Conservation (phyloP, 2,888 invertebrate genomes). For the Baccha elongata region DNA sequence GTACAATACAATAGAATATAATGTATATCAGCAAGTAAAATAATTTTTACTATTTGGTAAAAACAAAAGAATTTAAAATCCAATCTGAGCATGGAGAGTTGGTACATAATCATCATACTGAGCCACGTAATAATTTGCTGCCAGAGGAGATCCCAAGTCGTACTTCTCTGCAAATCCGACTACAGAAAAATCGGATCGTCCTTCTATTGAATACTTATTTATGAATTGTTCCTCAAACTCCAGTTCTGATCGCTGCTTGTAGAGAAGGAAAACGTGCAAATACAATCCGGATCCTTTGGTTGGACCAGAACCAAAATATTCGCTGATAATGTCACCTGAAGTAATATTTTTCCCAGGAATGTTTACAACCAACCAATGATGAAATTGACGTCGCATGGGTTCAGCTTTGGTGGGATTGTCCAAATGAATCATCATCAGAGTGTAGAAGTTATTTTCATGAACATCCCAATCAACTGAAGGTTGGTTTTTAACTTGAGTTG, state of each 20-base stretch:
- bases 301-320: constrained; percentile 93
- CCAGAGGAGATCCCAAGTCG: constrained; percentile 87
- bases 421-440: constrained; percentile 86
- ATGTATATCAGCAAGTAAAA: no score
- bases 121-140: constrained; percentile 91
- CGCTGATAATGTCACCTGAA: constrained; percentile 89
- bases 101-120: constrained; percentile 87
- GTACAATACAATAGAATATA: no score
- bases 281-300: constrained; percentile 89
- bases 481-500: constrained; percentile 84
- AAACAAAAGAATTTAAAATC: no score
- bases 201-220: constrained; percentile 81
- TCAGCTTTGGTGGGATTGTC: constrained; percentile 93
- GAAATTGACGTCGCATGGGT: constrained; percentile 93
- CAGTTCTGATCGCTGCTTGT: constrained; percentile 86
- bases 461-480: constrained; percentile 79
- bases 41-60: no score
- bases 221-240: constrained; percentile 84
- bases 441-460: constrained; percentile 77
- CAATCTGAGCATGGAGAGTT: constrained; percentile 75
- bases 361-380: constrained; percentile 95
- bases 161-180: constrained; percentile 88
- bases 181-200: constrained; percentile 86
- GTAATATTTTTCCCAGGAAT: constrained; percentile 89
- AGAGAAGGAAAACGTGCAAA: constrained; percentile 91